Evolutionary conservation across 2,113 vertebrate genomes (phyloP), one percentile per base, ranked within the genome.

Genomic region (Chunga burmeisteri): DNA sequence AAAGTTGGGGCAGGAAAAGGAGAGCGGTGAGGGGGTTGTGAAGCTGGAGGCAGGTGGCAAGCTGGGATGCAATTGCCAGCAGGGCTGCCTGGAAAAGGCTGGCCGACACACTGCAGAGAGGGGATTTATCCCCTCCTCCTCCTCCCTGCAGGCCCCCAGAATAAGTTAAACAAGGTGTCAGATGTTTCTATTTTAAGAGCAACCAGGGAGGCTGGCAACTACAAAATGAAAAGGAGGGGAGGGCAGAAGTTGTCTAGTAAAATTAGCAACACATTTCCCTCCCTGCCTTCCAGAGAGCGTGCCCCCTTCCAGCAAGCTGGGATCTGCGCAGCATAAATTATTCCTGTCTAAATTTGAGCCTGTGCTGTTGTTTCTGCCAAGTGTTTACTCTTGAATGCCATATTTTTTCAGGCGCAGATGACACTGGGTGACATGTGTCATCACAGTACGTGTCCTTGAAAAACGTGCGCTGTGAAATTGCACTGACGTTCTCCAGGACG

Each of bases 211-310:
- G 87, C 88, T 98, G 94, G 97, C 93, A 92, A 83, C 66, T 94
- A 61, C 38, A 92, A 94, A 96, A 97, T 62, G 92, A 86, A 96
- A 96, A 85, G 34, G 63, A 95, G 63, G 34, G 80, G 52, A 88
- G 78, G 89, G 75, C 95, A 96, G 90, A 94, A 91, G 91, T 73
- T 82, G 49, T 91, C 92, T 81, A 79, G 83, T 90, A 96, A 97
- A 95, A 96, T 98, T 96, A 96, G 92, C 81, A 94, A 93, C 90
- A 74, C 56, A 23, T 96, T 96, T 96, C 86, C 82, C 81, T 94
- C n/a, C 93, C 87, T 92, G 88, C 52, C 38, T 87, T 95, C 65
- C 77, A 94, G 90, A 91, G 75, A 93, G 59, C 34, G 0, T 84
- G 86, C 20, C 77, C 77, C 26, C 32, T 68, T 91, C 59, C 70